phyloP scores from a whole-genome alignment of 2,888 invertebrate genomes.

The Tenthredo amoena region DNA sequence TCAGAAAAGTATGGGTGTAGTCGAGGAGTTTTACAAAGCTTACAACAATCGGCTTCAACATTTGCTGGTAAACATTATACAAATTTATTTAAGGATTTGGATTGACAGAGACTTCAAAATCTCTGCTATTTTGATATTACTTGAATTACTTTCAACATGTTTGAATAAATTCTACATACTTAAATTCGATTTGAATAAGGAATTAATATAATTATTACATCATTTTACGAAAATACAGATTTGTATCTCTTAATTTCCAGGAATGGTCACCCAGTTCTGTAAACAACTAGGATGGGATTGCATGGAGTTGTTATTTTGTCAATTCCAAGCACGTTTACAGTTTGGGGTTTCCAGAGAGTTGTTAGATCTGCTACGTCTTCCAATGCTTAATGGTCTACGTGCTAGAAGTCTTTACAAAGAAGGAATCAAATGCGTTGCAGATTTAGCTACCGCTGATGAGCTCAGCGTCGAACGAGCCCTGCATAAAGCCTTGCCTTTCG shows the following conservation, averaged over 20 bases:
- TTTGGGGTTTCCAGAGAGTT: slow-evolving; percentile 97
- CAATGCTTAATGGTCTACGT: slow-evolving; percentile 89
- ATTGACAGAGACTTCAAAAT: neutral
- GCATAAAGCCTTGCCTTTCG: slow-evolving; percentile 90
- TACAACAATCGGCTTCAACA: slow-evolving; percentile 96
- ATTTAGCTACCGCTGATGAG: slow-evolving; percentile 88
- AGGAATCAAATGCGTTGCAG: slow-evolving; percentile 88
- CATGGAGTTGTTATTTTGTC: slow-evolving; percentile 92
- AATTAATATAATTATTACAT: neutral
- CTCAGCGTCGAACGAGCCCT: slow-evolving; percentile 88
- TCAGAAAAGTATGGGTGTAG: slow-evolving; percentile 92
- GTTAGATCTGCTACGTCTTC: slow-evolving; percentile 92
- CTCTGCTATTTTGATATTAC: neutral
- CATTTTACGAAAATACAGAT: neutral
- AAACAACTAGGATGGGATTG: slow-evolving; percentile 95
- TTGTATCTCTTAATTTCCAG: slow-evolving; percentile 77
- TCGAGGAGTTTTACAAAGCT: slow-evolving; percentile 93
- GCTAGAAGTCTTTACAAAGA: slow-evolving; percentile 91
- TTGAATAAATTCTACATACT: neutral
- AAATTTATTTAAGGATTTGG: neutral
- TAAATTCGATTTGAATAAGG: neutral
- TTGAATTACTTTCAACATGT: neutral
- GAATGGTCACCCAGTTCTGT: slow-evolving; percentile 98
- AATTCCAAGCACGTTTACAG: slow-evolving; percentile 96
- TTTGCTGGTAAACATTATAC: slow-evolving; percentile 87